Percentiles rank a stretch among this genome's conserved stretches.
Conservation (phyloP, 2,888 invertebrate species). For the Tupiocoris notatus region DNA sequence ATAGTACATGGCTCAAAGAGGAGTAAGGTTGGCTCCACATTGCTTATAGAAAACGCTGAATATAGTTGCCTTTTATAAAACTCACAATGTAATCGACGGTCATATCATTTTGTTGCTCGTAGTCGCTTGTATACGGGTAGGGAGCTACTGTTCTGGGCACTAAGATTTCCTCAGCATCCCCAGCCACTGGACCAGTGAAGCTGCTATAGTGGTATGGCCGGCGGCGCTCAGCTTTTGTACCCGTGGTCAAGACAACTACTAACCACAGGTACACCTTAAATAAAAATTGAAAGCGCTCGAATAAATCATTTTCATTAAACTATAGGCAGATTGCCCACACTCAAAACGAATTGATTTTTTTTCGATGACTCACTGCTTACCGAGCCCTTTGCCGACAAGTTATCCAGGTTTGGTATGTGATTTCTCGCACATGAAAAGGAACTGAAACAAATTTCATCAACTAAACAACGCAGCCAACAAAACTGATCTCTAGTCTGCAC, state of each 20-base stretch:
- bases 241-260: conserved; percentile 5
- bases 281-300: neutral
- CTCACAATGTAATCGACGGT: conserved; percentile 66
- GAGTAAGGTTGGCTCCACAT: too few relatives aligned
- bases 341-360: too few relatives aligned
- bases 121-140: conserved; percentile 56
- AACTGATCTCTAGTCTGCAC: too few relatives aligned
- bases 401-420: neutral
- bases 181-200: conserved; percentile 73
- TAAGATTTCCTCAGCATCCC: conserved; percentile 61
- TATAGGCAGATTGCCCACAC: too few relatives aligned
- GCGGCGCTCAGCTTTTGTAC: neutral
- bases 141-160: conserved; percentile 59
- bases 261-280: conserved; percentile 29
- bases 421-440: neutral
- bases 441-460: too few relatives aligned
- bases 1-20: too few relatives aligned
- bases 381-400: neutral
- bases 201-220: conserved; percentile 58
- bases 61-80: too few relatives aligned
- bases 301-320: too few relatives aligned
- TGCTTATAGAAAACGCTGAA: too few relatives aligned
- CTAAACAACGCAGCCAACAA: neutral
- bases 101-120: conserved; percentile 59
- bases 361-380: too few relatives aligned